These are phyloP conservation scores for Chaenocephalus aceratus DNA, from an alignment of 2,113 vertebrate species.

Conservation along the genomic window DNA sequence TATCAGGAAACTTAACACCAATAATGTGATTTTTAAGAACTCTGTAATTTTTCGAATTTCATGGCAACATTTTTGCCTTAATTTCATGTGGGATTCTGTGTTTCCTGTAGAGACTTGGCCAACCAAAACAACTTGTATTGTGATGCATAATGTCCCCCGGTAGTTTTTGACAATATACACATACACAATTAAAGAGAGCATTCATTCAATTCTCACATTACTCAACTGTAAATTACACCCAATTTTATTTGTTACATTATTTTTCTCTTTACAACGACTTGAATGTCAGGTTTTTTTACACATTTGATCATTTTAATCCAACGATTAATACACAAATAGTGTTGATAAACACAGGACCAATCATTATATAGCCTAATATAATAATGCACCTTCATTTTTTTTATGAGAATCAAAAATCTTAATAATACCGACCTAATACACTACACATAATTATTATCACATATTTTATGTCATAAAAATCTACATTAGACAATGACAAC, in stretches of 20 bases:
- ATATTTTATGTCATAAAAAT: not conserved
- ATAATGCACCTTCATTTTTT: not conserved
- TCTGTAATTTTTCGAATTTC: constrained; percentile 18
- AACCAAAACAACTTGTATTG: not conserved
- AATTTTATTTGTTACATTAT: not conserved
- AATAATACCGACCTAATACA: not conserved
- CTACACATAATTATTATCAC: not conserved
- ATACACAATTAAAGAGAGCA: not conserved
- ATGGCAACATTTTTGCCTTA: constrained; percentile 15
- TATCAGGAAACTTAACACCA: constrained; percentile 6
- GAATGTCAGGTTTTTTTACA: not conserved
- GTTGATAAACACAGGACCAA: not conserved
- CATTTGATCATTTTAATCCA: not conserved
- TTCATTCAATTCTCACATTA: not conserved
- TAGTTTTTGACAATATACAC: not conserved
- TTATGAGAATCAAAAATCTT: not conserved
- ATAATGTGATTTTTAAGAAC: constrained; percentile 17
- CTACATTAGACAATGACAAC: not conserved
- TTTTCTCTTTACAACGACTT: constrained; percentile 6
- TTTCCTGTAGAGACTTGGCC: not conserved
- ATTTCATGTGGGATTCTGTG: constrained; percentile 1
- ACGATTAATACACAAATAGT: constrained; percentile 7
- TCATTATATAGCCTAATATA: not conserved
- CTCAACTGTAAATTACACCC: not conserved
- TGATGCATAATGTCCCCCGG: not conserved